Evolutionary conservation across 2,797 vertebrate genomes (phyloP).

Genomic region (Microtus agrestis): DNA sequence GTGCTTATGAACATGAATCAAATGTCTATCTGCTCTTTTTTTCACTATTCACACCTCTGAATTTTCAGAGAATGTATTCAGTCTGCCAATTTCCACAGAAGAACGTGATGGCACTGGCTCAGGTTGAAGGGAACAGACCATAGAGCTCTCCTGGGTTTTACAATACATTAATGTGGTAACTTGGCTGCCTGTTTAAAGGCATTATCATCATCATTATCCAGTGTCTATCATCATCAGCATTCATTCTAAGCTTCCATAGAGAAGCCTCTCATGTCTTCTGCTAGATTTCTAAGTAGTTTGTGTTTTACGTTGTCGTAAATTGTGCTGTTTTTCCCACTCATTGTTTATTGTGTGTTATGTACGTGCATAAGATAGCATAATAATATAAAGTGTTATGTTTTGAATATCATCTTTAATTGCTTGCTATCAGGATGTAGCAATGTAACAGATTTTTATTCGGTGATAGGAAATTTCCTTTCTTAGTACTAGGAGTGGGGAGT

Average conservation of each 20-base stretch:
- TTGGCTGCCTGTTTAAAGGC: background rate
- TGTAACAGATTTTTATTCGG: background rate
- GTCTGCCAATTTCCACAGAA: background rate
- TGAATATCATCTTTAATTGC: constrained; percentile 20
- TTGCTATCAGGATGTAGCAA: background rate
- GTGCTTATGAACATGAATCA: background rate
- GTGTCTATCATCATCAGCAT: background rate
- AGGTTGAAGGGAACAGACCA: background rate
- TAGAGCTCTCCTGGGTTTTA: background rate
- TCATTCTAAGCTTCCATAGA: background rate
- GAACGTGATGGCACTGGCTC: background rate
- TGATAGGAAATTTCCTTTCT: background rate
- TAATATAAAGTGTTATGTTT: background rate
- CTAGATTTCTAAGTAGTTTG: constrained; percentile 14
- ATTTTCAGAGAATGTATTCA: background rate
- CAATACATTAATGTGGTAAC: too few species aligned
- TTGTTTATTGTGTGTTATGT: background rate
- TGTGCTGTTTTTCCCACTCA: background rate
- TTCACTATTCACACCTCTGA: background rate
- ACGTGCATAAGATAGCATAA: background rate
- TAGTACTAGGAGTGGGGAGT: background rate
- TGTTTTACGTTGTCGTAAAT: constrained; percentile 21
- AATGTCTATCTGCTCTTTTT: background rate
- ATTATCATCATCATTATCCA: too few species aligned
- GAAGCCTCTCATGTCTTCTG: background rate